Evolutionary conservation across 2,113 vertebrate species (phyloP), one percentile per base, ranked within the genome.

Genomic region (Xyrauchen texanus): DNA sequence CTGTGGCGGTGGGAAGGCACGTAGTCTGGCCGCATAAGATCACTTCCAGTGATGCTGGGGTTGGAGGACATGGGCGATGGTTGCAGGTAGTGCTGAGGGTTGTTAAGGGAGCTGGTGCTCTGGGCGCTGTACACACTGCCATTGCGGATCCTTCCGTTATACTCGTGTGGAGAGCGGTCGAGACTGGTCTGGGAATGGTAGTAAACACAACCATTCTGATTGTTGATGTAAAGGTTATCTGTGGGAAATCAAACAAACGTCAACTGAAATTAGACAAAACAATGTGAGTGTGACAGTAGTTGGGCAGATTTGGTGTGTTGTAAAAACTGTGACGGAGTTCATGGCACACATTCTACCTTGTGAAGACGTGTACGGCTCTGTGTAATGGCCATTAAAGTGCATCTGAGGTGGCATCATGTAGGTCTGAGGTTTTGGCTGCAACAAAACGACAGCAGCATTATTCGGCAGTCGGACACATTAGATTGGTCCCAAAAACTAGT

Each of bases 1-100:
- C 96, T 98, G 62, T 99, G 97, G 49, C 96, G 95, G 87, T 97
- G 96, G 90, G 92, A 97, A 12, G 97, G 96, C 86, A 98, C 95
- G 67, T 96, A 98, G 88, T 98, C 96, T 0, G 95, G 91, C 21
- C 95, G 92, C 96, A 96, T 97, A 84, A 97, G 94, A 87, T 99
- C 96, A 0, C 95, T 97, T 73, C 95, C 93, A 0, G 96, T 95
- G 86, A 98, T 97, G 86, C 98, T 98, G 82, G 96, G 94, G 86
- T 94, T 97, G 87, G 97, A 98, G 62, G 97, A 98, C 88, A 97
- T 91, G 0, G 96, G 97, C 1, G 97, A 99, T 0, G 95, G 93
- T 68, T 95, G 95, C 21, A 96, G 83, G 46, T 97, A 97, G 7
- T 93, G 96, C 88, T 98, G 96, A 1, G 96, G 97, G 78, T 93